Evolutionary conservation across 2,797 vertebrate species (phyloP).

Genomic region (Gadopsis bispinosus): DNA sequence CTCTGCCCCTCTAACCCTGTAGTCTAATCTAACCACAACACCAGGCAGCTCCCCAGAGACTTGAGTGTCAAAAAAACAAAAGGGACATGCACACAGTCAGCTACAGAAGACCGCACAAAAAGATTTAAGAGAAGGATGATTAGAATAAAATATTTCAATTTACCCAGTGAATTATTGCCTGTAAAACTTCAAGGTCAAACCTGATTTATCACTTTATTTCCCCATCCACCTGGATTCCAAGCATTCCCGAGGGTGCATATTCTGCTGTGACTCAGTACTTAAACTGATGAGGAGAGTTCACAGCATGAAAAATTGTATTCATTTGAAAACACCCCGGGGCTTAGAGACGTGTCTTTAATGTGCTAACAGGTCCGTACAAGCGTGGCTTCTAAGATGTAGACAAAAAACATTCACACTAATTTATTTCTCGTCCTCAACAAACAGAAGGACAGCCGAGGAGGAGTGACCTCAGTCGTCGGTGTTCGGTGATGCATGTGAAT

Average conservation of each 20-base stretch:
- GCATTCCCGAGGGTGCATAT: constrained; percentile 27
- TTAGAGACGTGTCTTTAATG: constrained; percentile 29
- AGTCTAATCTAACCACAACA: constrained; percentile 65
- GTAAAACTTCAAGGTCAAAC: not conserved
- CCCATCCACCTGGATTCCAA: constrained; percentile 15
- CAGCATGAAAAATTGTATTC: constrained; percentile 17
- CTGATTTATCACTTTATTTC: constrained; percentile 37
- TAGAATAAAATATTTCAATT: constrained; percentile 14
- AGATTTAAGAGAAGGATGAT: not conserved
- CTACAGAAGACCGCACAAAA: constrained; percentile 1
- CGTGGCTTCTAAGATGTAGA: not conserved
- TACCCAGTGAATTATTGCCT: not conserved
- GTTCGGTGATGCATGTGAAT: constrained; percentile 52
- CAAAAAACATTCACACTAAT: constrained; percentile 31
- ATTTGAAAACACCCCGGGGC: constrained; percentile 40
- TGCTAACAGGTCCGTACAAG: constrained; percentile 51
- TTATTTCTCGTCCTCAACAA: constrained; percentile 59
- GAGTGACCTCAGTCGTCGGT: constrained; percentile 57
- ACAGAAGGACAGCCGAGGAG: constrained; percentile 64
- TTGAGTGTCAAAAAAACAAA: constrained; percentile 21
- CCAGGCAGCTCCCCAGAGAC: constrained; percentile 39
- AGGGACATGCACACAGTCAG: not conserved
- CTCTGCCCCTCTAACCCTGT: constrained; percentile 27
- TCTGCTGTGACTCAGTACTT: constrained; percentile 19
- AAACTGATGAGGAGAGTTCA: constrained; percentile 33